Conservation (phyloP, 2,113 vertebrate species). For the Bungarus multicinctus region DNA sequence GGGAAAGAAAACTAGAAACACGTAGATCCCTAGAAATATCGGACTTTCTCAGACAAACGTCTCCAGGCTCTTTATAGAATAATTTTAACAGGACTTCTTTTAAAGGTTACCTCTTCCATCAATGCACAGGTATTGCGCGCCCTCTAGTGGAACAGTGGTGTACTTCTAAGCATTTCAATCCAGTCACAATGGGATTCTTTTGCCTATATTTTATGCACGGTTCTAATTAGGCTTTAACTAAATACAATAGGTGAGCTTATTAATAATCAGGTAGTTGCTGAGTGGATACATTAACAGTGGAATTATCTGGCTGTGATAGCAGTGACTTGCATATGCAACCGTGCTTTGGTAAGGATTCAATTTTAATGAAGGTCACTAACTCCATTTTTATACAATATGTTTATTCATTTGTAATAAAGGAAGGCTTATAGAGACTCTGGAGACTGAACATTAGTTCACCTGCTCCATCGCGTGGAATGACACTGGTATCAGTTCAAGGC, state of each 20-base stretch:
- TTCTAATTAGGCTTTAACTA: background rate
- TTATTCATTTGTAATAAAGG: conserved; percentile 12
- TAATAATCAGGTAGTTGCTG: background rate
- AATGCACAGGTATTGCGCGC: conserved; percentile 48
- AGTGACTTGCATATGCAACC: background rate
- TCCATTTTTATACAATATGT: background rate
- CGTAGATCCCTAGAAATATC: conserved; percentile 49
- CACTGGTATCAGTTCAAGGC: background rate
- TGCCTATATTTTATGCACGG: conserved; percentile 37
- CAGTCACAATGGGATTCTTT: conserved; percentile 8
- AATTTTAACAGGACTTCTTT: background rate
- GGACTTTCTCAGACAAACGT: conserved; percentile 38
- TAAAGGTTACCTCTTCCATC: background rate
- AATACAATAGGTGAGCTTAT: background rate
- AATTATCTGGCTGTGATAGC: background rate
- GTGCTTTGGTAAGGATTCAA: background rate
- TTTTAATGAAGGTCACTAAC: background rate
- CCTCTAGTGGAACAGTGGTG: conserved; percentile 53
- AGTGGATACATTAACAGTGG: conserved; percentile 3
- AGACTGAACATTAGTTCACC: background rate
- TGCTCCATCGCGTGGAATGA: background rate
- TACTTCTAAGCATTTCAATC: conserved; percentile 28
- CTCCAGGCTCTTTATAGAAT: background rate
- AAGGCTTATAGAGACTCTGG: background rate
- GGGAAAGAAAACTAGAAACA: conserved; percentile 29